These are phyloP conservation scores for Pseudomyrmex flavicornis DNA, from an alignment of 1,140 invertebrate genomes.

Conservation along the genomic window DNA sequence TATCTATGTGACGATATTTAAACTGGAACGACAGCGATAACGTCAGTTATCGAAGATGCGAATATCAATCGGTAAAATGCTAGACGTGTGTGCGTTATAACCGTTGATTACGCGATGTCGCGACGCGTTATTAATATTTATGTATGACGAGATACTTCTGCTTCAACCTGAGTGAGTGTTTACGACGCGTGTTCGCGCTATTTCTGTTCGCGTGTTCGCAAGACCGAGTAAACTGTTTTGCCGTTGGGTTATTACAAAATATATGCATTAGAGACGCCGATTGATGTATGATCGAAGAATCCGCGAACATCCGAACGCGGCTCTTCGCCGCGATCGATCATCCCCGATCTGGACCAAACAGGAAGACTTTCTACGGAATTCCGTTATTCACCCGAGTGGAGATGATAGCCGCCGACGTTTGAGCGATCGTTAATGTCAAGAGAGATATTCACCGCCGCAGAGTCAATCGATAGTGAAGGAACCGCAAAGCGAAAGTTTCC, in stretches of 20 bases:
- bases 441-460: slow-evolving; percentile 11
- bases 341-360: slow-evolving; percentile 20
- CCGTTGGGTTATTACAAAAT: background rate
- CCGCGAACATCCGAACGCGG: slow-evolving; percentile 1
- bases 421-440: slow-evolving; percentile 33
- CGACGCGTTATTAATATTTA: background rate
- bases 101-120: background rate
- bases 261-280: background rate
- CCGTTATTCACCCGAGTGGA: slow-evolving; percentile 29
- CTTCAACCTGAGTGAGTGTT: background rate
- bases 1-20: background rate
- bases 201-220: no score
- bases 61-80: background rate
- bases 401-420: background rate
- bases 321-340: slow-evolving; percentile 2
- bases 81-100: no score
- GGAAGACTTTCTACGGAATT: slow-evolving; percentile 49
- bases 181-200: background rate
- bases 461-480: slow-evolving; percentile 35
- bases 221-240: background rate
- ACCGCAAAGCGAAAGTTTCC: slow-evolving; percentile 25
- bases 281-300: background rate
- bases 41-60: background rate
- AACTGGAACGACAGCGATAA: slow-evolving; percentile 27
- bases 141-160: background rate